A percentile compares a stretch with the other conserved stretches of the same genome.
Conservation (phyloP, 2,888 invertebrate genomes). For the Pachydiplax longipennis region DNA sequence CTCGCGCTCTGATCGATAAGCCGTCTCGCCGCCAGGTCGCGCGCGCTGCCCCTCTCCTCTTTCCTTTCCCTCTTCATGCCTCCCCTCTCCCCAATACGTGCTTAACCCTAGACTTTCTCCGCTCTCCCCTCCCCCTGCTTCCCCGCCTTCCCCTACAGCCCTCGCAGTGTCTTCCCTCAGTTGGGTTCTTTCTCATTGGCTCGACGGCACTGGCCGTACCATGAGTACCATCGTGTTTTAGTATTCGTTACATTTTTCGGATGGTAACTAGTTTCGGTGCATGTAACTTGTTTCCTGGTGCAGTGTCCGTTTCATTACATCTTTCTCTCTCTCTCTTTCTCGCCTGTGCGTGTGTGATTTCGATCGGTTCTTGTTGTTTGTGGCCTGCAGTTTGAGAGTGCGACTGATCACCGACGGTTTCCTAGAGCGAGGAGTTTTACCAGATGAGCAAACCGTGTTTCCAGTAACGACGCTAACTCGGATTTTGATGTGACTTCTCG, state of each 20-base stretch:
- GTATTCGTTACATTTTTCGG: constrained; percentile 13
- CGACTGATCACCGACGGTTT: background rate
- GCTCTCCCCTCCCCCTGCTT: background rate
- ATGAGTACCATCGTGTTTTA: background rate
- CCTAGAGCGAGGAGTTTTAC: background rate
- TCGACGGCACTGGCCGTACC: background rate
- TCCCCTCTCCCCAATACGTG: background rate
- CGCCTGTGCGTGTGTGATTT: background rate
- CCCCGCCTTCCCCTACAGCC: background rate
- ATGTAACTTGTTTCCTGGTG: background rate
- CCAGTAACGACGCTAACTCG: background rate
- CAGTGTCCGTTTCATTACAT: background rate
- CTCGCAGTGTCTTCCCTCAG: background rate
- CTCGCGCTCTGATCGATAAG: constrained; percentile 29
- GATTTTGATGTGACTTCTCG: constrained; percentile 13
- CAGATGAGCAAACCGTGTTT: background rate
- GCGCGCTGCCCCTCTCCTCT: background rate
- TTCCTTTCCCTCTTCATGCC: background rate
- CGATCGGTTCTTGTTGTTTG: background rate
- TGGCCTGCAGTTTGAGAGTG: constrained; percentile 19
- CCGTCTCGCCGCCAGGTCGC: constrained; percentile 38
- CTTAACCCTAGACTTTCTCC: background rate
- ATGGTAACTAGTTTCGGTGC: background rate
- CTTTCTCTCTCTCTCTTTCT: no score
- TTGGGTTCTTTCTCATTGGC: constrained; percentile 13